phyloP scores from a whole-genome alignment of 2,113 vertebrate species.

The Trichomycterus rosablanca region DNA sequence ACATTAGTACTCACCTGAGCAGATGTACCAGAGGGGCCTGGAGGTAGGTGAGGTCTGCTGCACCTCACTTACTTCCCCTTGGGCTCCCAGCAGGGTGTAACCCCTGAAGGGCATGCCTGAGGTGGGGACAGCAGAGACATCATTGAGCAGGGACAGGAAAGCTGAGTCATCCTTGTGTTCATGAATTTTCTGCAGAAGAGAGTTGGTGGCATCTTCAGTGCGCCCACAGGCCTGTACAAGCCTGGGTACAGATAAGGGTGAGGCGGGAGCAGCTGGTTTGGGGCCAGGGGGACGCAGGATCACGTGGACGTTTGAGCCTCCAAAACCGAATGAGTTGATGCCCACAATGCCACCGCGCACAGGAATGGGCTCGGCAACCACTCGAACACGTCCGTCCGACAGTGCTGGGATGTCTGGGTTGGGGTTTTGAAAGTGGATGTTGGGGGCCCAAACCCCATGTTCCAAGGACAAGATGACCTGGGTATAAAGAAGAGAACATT shows the following conservation, averaged over 20 bases:
- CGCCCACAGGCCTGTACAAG: constrained; percentile 81
- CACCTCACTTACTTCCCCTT: constrained; percentile 66
- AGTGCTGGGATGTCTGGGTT: constrained; percentile 85
- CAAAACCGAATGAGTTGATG: constrained; percentile 94
- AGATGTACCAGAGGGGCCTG: constrained; percentile 89
- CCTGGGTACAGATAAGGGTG: constrained; percentile 52
- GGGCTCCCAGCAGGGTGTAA: constrained; percentile 72
- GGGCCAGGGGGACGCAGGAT: constrained; percentile 74
- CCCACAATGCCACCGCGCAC: constrained; percentile 78
- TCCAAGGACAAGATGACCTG: constrained; percentile 89
- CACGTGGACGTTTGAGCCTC: constrained; percentile 89
- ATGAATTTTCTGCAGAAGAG: constrained; percentile 69
- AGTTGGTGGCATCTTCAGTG: constrained; percentile 73
- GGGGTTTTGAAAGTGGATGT: constrained; percentile 81
- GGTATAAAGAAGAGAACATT: not conserved
- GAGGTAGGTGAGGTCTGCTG: constrained; percentile 65
- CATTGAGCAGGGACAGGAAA: constrained; percentile 78
- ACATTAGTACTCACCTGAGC: constrained; percentile 82
- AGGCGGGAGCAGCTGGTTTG: rapidly evolving
- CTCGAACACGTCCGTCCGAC: constrained; percentile 69
- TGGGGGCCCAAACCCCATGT: constrained; percentile 86
- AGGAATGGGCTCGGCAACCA: constrained; percentile 77
- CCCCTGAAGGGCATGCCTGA: constrained; percentile 84
- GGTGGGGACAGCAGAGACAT: constrained; percentile 66
- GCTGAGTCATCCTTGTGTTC: constrained; percentile 54